phyloP scores from a whole-genome alignment of 2,113 vertebrate species.

The Grammomys dolichurus region DNA sequence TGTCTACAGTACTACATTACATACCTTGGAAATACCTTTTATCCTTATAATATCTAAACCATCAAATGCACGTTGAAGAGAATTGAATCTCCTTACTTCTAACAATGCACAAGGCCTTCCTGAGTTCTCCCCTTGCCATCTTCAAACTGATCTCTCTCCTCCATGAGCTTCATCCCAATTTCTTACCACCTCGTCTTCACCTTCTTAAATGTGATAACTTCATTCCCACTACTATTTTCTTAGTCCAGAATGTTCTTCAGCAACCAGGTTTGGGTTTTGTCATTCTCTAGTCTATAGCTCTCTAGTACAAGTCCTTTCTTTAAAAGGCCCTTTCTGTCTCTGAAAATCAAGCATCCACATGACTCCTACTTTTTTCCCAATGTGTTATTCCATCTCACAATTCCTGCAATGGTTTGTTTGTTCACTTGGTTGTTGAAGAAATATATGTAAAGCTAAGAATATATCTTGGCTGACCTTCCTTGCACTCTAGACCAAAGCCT shows the following conservation, averaged over 20 bases:
- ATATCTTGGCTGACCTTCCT: neutral
- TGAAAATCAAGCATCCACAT: neutral
- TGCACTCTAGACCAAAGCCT: neutral
- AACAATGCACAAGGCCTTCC: accelerated
- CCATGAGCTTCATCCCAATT: neutral
- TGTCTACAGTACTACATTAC: neutral
- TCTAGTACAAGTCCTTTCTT: neutral
- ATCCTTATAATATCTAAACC: neutral
- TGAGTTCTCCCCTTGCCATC: neutral
- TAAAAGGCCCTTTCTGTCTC: neutral
- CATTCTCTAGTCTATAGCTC: neutral
- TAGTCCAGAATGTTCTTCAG: neutral
- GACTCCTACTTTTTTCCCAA: accelerated
- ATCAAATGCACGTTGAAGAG: neutral
- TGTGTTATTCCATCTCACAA: neutral
- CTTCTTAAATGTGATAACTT: neutral
- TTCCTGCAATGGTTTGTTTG: neutral
- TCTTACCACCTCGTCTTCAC: neutral
- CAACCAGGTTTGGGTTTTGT: neutral
- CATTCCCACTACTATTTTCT: neutral
- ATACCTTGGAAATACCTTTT: neutral
- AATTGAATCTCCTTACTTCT: neutral
- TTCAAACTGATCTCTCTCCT: neutral
- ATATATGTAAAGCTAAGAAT: neutral
- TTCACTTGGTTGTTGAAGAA: neutral